Conservation (phyloP, 2,888 invertebrate species). For the Luffia ferchaultella region DNA sequence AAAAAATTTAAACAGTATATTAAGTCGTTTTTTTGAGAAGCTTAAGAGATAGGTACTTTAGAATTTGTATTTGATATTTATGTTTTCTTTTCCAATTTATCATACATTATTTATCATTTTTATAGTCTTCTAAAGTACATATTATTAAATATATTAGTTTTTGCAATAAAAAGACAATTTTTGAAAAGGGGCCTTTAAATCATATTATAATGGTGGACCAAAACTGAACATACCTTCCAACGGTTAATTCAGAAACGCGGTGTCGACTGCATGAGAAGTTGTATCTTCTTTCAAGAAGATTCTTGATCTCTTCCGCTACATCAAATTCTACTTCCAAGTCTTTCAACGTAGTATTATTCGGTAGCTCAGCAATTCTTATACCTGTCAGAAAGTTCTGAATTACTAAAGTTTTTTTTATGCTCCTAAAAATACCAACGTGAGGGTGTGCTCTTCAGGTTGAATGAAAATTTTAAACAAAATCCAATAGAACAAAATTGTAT, state of each 20-base stretch:
- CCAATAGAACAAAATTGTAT: too few species aligned
- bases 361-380: background rate
- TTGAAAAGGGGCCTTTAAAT: background rate
- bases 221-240: background rate
- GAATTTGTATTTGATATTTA: too few species aligned
- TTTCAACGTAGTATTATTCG: background rate
- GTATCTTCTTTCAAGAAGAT: background rate
- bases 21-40: too few species aligned
- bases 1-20: too few species aligned
- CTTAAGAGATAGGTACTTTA: too few species aligned
- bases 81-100: too few species aligned
- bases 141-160: background rate
- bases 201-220: background rate
- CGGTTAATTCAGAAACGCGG: background rate
- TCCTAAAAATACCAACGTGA: too few species aligned
- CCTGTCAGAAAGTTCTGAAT: background rate
- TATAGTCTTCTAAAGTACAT: background rate
- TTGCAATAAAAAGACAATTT: background rate
- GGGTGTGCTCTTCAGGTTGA: too few species aligned
- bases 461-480: too few species aligned
- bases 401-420: too few species aligned
- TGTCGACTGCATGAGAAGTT: background rate
- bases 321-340: constrained; percentile 2
- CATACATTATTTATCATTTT: too few species aligned
- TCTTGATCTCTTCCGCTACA: background rate